Evolutionary conservation across 2,888 invertebrate species (phyloP).

Genomic region (Hyppa rectilinea): DNA sequence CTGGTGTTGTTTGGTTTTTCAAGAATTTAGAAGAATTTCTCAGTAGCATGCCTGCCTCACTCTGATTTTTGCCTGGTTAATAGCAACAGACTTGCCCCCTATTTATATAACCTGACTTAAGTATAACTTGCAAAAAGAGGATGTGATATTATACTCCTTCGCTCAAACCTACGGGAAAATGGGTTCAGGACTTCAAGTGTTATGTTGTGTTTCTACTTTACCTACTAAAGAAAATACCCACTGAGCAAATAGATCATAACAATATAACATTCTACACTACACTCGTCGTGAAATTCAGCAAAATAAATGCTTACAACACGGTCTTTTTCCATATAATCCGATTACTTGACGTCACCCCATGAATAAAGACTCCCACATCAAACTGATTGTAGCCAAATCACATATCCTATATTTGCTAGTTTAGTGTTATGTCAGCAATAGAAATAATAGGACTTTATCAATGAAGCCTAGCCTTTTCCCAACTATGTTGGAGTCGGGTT

Average conservation of each 20-base stretch:
- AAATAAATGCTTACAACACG: slow-evolving; percentile 16
- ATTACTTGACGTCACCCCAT: slow-evolving; percentile 5
- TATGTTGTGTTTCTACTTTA: no score
- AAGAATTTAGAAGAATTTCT: background rate
- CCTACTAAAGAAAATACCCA: background rate
- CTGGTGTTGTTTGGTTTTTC: background rate
- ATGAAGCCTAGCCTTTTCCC: no score
- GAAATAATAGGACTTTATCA: no score
- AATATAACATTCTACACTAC: background rate
- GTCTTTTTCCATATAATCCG: background rate
- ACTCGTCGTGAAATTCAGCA: background rate
- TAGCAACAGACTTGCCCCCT: background rate
- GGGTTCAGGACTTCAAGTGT: background rate
- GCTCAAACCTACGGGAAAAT: background rate
- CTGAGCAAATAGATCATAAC: background rate
- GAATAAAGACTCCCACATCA: background rate
- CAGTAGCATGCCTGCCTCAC: background rate
- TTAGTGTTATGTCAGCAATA: background rate
- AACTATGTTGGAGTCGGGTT: no score
- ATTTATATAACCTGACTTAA: background rate
- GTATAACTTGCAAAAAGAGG: background rate
- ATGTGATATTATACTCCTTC: background rate
- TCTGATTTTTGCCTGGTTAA: background rate
- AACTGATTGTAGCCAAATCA: slow-evolving; percentile 10
- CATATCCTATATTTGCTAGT: slow-evolving; percentile 5